Base-by-base conservation (phyloP, 2,113 vertebrate species). In the Aix galericulata region DNA sequence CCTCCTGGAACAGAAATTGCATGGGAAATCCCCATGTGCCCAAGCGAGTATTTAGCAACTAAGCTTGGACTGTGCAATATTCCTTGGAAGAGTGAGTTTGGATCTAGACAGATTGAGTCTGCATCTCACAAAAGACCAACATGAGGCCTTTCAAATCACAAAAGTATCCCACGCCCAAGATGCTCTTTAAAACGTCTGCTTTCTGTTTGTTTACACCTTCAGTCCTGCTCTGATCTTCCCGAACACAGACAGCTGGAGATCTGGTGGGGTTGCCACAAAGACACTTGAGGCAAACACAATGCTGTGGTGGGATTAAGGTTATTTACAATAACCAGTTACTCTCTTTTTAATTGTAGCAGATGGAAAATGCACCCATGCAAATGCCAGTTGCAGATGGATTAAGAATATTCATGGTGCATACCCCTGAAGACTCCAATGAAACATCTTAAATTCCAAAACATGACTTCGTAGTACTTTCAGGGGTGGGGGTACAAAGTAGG, bases 261-360 rank as follows among this genome's bases (percentile, higher is more conserved):
- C 83, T 92, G 91, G 83, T 80, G 6, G 58, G 56, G 42, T 9
- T 89, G 78, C 73, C 68, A 71, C 67, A 52, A 62, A 86, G 38
- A 42, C 40, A 50, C 31, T 86, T 22, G 40, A 73, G 66, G n/a
- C 66, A 96, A 95, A 97, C 83, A 96, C 31, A 82, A 68, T 26
- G 31, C 31, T 92, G 50, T 21, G 60, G 53, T 21, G 36, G 90
- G 88, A 93, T 94, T 94, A 95, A 77, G 74, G 44, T 71, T 94
- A 96, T 96, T 96, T 94, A 97, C 72, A 67, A 10, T 81, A 84
- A 87, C 38, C 34, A 14, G 44, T 58, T 93, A n/a, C 50, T 89
- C 82, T 46, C 42, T 95, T 93, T 96, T 84, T 86, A 82, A 91
- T 72, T 75, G 69, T 87, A 91, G 44, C 53, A 84, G 69, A 86